Evolutionary conservation across 2,797 vertebrate species (phyloP).

Genomic region (Gymnothorax reevesii): DNA sequence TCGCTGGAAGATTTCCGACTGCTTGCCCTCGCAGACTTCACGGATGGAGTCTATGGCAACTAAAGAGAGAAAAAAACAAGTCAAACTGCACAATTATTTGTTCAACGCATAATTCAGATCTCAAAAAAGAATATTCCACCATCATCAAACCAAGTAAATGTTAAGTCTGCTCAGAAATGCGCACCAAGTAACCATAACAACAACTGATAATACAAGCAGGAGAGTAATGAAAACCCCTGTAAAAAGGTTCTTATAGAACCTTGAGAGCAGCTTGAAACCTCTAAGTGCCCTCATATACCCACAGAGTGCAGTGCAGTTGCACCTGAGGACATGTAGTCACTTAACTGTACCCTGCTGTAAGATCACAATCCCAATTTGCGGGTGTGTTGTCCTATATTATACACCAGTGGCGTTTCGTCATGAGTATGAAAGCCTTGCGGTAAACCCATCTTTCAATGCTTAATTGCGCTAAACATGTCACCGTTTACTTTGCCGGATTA

Average conservation of each 20-base stretch:
- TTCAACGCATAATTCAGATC: neutral
- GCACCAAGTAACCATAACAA: neutral
- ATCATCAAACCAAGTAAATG: neutral
- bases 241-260: neutral
- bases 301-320: neutral
- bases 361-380: neutral
- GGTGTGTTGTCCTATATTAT: neutral
- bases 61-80: constrained; percentile 50
- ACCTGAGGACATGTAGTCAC: neutral
- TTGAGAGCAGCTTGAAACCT: neutral
- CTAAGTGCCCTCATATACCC: neutral
- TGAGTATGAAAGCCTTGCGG: no score
- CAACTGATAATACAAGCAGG: neutral
- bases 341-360: neutral
- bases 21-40: constrained; percentile 94
- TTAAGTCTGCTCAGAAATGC: neutral
- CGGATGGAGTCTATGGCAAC: constrained; percentile 94
- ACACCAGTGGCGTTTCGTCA: no score
- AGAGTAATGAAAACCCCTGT: neutral
- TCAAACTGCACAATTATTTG: neutral
- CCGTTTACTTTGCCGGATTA: no score
- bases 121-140: neutral
- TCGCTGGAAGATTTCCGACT: constrained; percentile 95
- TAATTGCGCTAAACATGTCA: no score
- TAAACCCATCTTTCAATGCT: no score